Evolutionary conservation across 1,140 invertebrate species (phyloP).

Genomic region (Linepithema humile): DNA sequence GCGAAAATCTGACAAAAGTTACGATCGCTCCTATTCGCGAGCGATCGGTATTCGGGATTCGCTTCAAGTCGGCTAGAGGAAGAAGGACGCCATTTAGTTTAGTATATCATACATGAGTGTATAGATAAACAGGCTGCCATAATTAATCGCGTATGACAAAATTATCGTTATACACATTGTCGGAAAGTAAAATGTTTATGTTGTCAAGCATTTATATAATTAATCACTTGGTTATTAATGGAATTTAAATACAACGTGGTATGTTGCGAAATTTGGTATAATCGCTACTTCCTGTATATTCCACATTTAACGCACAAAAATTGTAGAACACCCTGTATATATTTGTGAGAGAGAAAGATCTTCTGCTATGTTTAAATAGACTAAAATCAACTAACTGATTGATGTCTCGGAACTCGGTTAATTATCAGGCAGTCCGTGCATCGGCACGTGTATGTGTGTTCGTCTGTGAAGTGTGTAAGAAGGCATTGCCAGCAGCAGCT

Average conservation of each 20-base stretch:
- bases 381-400: not conserved
- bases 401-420: not conserved
- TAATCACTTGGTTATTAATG: not conserved
- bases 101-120: conserved; percentile 11
- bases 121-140: conserved; percentile 30
- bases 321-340: not conserved
- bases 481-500: conserved; percentile 59
- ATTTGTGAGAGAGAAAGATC: not conserved
- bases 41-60: conserved; percentile 18
- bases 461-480: conserved; percentile 47
- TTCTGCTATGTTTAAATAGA: not conserved
- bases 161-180: not conserved
- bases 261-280: not conserved
- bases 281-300: not conserved
- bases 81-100: conserved; percentile 47
- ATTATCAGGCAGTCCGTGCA: conserved; percentile 29
- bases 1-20: not conserved
- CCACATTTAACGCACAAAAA: not conserved
- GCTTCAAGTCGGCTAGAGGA: conserved; percentile 32
- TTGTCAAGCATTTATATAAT: not conserved
- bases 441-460: not conserved
- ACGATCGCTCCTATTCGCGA: not conserved
- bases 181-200: not conserved
- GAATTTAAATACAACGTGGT: not conserved
- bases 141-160: conserved; percentile 51